phyloP scores from a whole-genome alignment of 2,113 vertebrate genomes.

The Mellivora capensis region DNA sequence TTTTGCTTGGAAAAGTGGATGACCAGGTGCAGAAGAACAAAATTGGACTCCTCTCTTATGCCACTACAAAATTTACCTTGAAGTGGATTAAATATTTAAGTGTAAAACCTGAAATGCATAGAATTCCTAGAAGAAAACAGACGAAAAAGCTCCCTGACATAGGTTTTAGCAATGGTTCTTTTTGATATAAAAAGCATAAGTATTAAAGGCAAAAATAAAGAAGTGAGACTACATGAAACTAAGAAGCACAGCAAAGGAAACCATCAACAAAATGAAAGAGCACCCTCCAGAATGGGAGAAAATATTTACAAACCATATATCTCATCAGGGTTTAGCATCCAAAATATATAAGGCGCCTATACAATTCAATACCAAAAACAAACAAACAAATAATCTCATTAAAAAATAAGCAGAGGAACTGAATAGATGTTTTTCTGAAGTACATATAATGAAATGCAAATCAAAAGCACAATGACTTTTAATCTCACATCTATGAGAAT shows the following conservation, averaged over 20 bases:
- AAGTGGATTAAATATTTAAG: neutral
- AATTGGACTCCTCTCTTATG: neutral
- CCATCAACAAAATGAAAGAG: neutral
- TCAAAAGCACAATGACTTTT: neutral
- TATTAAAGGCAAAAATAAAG: conserved; percentile 5
- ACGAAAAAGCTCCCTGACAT: neutral
- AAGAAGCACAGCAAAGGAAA: neutral
- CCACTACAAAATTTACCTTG: neutral
- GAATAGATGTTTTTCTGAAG: neutral
- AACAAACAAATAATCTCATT: neutral
- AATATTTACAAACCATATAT: neutral
- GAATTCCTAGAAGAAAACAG: neutral
- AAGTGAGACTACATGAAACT: neutral
- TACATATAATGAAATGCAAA: neutral
- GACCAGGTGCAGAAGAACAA: neutral
- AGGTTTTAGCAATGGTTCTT: neutral
- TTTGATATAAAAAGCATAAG: neutral
- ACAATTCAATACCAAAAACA: neutral
- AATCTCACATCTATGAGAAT: neutral
- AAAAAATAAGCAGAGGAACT: neutral
- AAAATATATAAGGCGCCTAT: neutral
- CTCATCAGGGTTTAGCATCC: neutral
- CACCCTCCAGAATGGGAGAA: neutral
- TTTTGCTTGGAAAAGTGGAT: neutral
- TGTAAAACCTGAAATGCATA: neutral